phyloP scores from a whole-genome alignment of 2,797 vertebrate species.

The Rhincodon typus region DNA sequence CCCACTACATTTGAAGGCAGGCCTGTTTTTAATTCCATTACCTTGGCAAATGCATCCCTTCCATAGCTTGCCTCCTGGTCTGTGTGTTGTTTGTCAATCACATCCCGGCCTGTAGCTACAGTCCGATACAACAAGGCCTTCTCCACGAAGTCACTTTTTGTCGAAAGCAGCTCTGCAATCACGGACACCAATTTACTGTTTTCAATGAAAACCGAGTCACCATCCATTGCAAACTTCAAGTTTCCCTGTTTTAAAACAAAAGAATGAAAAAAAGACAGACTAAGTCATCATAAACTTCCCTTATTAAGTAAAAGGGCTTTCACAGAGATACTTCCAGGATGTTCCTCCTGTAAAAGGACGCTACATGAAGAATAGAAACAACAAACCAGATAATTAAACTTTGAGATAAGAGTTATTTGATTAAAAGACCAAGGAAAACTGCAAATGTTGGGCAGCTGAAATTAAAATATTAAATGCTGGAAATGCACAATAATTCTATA shows the following conservation, averaged over 20 bases:
- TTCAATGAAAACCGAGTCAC: constrained; percentile 81
- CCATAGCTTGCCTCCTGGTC: constrained; percentile 87
- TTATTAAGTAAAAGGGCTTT: background rate
- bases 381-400: background rate
- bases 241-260: constrained; percentile 68
- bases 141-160: constrained; percentile 79
- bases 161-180: constrained; percentile 75
- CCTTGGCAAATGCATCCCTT: constrained; percentile 90
- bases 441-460: background rate
- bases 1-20: background rate
- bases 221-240: constrained; percentile 79
- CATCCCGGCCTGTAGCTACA: constrained; percentile 83
- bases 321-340: background rate
- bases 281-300: background rate
- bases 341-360: background rate
- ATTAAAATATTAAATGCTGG: background rate
- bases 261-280: background rate
- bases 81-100: constrained; percentile 95
- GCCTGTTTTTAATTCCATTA: constrained; percentile 45
- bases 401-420: background rate
- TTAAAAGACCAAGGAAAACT: background rate
- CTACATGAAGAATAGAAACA: background rate
- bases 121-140: constrained; percentile 93
- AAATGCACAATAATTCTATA: background rate
- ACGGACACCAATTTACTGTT: constrained; percentile 70